Percentiles rank a stretch among this genome's conserved stretches.
phyloP scores from a whole-genome alignment of 2,797 vertebrate species.

The Eleutherodactylus coqui region DNA sequence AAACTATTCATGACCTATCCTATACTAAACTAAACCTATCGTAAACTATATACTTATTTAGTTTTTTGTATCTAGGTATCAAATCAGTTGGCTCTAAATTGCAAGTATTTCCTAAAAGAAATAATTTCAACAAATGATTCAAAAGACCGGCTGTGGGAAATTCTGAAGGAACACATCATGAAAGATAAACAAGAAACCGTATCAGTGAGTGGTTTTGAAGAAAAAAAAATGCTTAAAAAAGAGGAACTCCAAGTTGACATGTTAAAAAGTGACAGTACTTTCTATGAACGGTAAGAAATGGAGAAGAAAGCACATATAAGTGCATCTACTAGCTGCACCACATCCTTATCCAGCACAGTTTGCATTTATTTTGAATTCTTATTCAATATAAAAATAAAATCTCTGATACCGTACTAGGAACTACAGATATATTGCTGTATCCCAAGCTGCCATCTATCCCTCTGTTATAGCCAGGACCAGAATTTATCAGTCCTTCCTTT shows the following conservation, averaged over 20 bases:
- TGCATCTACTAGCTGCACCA: background rate
- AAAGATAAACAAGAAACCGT: background rate
- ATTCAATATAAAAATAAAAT: background rate
- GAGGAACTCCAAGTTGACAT: constrained; percentile 4
- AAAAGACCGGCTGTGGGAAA: constrained; percentile 56
- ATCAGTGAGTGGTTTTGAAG: background rate
- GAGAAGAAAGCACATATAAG: background rate
- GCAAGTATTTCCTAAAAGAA: constrained; percentile 51
- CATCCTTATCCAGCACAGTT: background rate
- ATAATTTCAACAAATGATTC: constrained; percentile 3
- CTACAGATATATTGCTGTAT: too few species aligned
- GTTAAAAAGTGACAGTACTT: constrained; percentile 12
- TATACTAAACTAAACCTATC: background rate
- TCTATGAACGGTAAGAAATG: constrained; percentile 55
- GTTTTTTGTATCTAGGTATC: constrained; percentile 40
- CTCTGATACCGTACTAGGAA: background rate
- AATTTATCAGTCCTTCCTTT: background rate
- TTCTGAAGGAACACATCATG: constrained; percentile 44
- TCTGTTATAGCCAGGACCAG: background rate
- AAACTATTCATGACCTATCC: too few species aligned
- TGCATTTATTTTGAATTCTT: background rate
- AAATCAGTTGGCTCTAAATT: constrained; percentile 59
- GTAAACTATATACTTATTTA: background rate
- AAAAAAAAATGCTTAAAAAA: constrained; percentile 42
- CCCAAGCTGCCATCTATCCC: background rate